Conservation (phyloP, 1,140 invertebrate genomes). For the Hirudo medicinalis region DNA sequence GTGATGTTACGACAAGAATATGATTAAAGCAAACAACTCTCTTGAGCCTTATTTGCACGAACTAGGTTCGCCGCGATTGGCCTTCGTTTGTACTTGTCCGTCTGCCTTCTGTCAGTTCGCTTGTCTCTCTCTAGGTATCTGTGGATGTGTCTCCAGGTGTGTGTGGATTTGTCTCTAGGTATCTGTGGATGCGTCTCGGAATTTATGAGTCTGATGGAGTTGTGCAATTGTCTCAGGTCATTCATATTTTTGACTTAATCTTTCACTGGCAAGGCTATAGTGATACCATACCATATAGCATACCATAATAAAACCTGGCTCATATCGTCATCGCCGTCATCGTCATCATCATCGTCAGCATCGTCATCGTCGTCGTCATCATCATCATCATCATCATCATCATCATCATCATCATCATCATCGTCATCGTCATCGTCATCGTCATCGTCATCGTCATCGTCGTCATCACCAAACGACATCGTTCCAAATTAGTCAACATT, state of each 20-base stretch:
- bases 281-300: neutral
- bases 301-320: too few species aligned
- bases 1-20: too few species aligned
- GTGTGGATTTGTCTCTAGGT: neutral
- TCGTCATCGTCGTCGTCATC: conserved; percentile 1
- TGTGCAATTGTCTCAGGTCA: neutral
- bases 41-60: too few species aligned
- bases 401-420: conserved; percentile 4
- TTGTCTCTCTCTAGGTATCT: neutral
- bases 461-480: conserved; percentile 1
- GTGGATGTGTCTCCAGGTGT: conserved; percentile 1
- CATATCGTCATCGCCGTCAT: neutral
- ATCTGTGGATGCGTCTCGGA: neutral
- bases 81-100: neutral
- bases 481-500: too few species aligned
- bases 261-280: neutral
- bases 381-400: conserved; percentile 12
- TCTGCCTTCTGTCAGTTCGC: neutral
- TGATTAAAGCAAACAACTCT: too few species aligned
- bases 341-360: neutral
- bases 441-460: neutral
- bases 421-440: neutral
- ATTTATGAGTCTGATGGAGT: neutral
- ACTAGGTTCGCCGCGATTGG: neutral
- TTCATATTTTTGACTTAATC: neutral